Evolutionary conservation across 2,888 invertebrate genomes (phyloP), one percentile per base, ranked within the genome.

Genomic region (Phyto melanocephala): DNA sequence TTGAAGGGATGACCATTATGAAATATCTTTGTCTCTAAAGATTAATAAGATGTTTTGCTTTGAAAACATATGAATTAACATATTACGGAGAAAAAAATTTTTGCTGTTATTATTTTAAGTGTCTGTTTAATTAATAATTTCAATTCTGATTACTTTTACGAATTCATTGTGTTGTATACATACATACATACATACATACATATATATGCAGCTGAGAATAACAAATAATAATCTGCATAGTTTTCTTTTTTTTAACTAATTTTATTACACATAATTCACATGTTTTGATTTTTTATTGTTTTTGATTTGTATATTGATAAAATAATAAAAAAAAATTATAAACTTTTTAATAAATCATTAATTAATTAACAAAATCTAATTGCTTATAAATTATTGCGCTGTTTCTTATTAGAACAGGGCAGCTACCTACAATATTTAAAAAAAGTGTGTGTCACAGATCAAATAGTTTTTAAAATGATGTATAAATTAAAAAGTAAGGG

Each of bases 301-400:
- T 28, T 13, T 24, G 58, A 71, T 15, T 47, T 35, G 15, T n/a
- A 6, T 40, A 22, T 35, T 37, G 10, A 22, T 40, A 11, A 63
- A 74, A 33, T 1, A 40, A 22, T 47, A 33, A 22, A 47, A 45
- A 15, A 56, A 65, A 20, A 50, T 50, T 72, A 45, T 54, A 63
- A 65, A 45, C 37, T 33, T 13, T 68, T 54, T 33, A 13, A 70
- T 28, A 68, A 45, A 35, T 45, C 10, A 35, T 24, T 75, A 76
- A 76, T 67, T 52, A 60, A 68, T 67, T 37, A 58, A 76, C 50
- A 67, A n/a, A 63, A 42, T 42, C 28, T 24, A 56, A 56, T 70
- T 28, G 15, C 24, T 40, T 7, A 13, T 15, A 10, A 7, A 58
- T n/a, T 37, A 28, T 58, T 4, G 2, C 17, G 17, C 40, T 62